phyloP scores from a whole-genome alignment of 1,140 invertebrate species.

The Caenorhabditis remanei region DNA sequence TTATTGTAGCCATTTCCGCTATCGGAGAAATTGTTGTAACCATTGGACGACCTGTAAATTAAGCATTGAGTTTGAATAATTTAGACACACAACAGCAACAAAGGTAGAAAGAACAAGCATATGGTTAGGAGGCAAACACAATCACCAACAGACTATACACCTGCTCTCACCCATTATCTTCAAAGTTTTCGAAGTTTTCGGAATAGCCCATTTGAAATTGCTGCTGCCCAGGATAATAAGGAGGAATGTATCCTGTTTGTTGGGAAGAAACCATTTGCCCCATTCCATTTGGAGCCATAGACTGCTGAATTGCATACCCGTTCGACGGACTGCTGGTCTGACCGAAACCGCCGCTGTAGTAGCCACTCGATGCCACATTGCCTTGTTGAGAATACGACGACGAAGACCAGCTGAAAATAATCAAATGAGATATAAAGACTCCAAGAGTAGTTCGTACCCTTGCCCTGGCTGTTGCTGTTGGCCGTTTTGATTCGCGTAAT shows the following conservation, averaged over 20 bases:
- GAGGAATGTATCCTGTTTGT: conserved; percentile 16
- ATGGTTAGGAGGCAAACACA: conserved; percentile 49
- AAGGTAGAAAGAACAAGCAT: conserved; percentile 38
- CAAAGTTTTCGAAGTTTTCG: conserved; percentile 25
- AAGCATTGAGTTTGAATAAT: background rate
- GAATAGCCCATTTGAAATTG: conserved; percentile 15
- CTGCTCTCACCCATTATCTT: conserved; percentile 47
- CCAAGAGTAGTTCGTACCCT: background rate
- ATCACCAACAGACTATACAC: conserved; percentile 45
- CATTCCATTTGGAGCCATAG: conserved; percentile 14
- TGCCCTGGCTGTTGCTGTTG: conserved; percentile 34
- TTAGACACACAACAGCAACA: background rate
- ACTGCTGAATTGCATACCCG: conserved; percentile 50
- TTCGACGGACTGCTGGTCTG: conserved; percentile 37
- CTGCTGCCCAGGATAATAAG: background rate
- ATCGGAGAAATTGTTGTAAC: conserved; percentile 21
- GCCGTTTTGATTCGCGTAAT: conserved; percentile 42
- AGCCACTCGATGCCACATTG: conserved; percentile 5
- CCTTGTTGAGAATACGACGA: conserved; percentile 38
- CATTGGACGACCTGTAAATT: background rate
- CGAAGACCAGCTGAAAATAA: conserved; percentile 16
- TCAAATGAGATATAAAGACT: background rate
- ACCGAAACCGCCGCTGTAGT: conserved; percentile 18
- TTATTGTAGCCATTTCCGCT: conserved; percentile 29
- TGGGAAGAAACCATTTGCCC: conserved; percentile 29